These are phyloP conservation scores for Drepana arcuata DNA, from an alignment of 1,140 invertebrate species.

Conservation along the genomic window DNA sequence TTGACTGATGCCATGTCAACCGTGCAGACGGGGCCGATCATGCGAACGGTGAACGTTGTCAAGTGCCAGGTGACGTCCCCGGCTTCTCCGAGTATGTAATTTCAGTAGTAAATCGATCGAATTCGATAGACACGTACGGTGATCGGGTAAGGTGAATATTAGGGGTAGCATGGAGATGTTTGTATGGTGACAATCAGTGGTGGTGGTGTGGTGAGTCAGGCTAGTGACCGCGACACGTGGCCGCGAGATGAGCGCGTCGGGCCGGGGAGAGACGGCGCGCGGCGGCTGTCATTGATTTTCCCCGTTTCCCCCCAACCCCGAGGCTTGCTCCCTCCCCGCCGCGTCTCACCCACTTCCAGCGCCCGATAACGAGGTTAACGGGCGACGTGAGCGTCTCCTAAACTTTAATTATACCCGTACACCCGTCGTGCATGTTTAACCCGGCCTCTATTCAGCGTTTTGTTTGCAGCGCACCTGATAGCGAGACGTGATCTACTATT, in stretches of 20 bases:
- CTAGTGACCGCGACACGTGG: slow-evolving; percentile 68
- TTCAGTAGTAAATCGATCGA: too few species aligned
- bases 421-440: slow-evolving; percentile 69
- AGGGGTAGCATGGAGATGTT: slow-evolving; percentile 6
- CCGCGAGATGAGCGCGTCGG: slow-evolving; percentile 64
- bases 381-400: slow-evolving; percentile 70
- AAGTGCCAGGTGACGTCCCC: too few species aligned
- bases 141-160: slow-evolving; percentile 12
- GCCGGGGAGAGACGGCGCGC: slow-evolving; percentile 62
- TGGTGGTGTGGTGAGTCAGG: slow-evolving; percentile 29
- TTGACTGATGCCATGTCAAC: slow-evolving; percentile 15
- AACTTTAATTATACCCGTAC: slow-evolving; percentile 71
- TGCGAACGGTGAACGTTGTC: too few species aligned
- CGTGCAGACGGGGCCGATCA: too few species aligned
- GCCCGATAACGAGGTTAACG: slow-evolving; percentile 72
- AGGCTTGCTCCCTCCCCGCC: slow-evolving; percentile 37
- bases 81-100: too few species aligned
- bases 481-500: slow-evolving; percentile 47
- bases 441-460: slow-evolving; percentile 64
- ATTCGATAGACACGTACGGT: too few species aligned
- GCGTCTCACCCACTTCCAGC: slow-evolving; percentile 68
- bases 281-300: slow-evolving; percentile 69
- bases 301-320: slow-evolving; percentile 45
- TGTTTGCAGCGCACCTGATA: slow-evolving; percentile 66
- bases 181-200: slow-evolving; percentile 19